A percentile compares a stretch with the other conserved stretches of the same genome.
phyloP scores from a whole-genome alignment of 2,888 invertebrate species.

The Pandemis heparana region DNA sequence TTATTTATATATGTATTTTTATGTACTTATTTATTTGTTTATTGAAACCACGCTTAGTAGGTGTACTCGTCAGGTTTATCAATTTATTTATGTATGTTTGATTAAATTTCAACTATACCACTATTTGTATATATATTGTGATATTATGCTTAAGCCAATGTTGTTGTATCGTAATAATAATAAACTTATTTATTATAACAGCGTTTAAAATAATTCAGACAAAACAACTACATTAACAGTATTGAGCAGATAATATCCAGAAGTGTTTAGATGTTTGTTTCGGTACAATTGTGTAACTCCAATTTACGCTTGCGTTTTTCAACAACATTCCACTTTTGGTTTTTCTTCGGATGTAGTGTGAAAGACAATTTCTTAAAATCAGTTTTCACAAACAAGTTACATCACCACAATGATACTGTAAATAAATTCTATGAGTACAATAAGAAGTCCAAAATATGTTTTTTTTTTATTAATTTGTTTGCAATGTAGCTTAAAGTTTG shows the following conservation, averaged over 20 bases:
- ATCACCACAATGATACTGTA: neutral
- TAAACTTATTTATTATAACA: neutral
- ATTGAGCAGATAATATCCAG: neutral
- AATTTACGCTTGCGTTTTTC: neutral
- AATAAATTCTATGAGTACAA: neutral
- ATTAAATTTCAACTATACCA: neutral
- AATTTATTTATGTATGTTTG: neutral
- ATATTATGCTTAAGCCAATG: constrained; percentile 34
- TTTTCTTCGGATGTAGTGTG: neutral
- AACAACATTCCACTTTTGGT: too few relatives aligned
- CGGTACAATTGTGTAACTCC: neutral
- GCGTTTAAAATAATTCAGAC: neutral
- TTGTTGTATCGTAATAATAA: neutral
- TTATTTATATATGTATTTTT: neutral
- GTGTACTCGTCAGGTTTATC: neutral
- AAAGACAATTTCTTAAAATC: neutral
- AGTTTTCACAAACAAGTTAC: neutral
- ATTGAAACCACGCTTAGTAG: neutral
- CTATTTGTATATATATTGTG: constrained; percentile 34
- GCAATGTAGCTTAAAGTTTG: too few relatives aligned
- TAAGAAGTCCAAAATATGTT: neutral
- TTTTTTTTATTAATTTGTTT: neutral
- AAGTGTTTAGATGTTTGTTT: neutral
- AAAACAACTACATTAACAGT: neutral
- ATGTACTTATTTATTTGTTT: neutral